Evolutionary conservation across 2,113 vertebrate genomes (phyloP).

Genomic region (Willisornis vidua): DNA sequence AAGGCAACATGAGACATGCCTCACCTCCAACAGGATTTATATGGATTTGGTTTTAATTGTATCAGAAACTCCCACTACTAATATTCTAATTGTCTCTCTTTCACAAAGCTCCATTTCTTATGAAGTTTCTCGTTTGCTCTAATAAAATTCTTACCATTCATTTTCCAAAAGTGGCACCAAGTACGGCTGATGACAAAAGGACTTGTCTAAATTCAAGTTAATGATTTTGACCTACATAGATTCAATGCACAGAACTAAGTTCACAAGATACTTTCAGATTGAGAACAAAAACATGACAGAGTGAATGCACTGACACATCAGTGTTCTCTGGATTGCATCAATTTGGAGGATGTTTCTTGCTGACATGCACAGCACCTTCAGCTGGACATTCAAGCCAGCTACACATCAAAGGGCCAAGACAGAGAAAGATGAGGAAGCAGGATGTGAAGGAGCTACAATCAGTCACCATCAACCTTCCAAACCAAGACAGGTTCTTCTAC

Average conservation of each 20-base stretch:
- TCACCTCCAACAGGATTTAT: slow-evolving; percentile 79
- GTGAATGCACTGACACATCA: background rate
- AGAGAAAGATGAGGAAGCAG: background rate
- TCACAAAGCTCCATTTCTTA: background rate
- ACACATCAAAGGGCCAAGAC: background rate
- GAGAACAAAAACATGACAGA: background rate
- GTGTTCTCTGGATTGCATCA: background rate
- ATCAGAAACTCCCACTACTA: slow-evolving; percentile 57
- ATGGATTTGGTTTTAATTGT: slow-evolving; percentile 75
- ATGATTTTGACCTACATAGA: background rate
- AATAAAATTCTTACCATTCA: background rate
- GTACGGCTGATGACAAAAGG: background rate
- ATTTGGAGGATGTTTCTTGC: background rate
- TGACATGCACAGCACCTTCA: background rate
- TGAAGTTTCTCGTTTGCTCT: background rate
- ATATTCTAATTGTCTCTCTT: slow-evolving; percentile 51
- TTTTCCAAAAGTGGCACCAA: background rate
- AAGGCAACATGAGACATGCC: background rate
- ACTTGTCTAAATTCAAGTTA: background rate
- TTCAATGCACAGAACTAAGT: background rate
- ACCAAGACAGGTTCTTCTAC: background rate
- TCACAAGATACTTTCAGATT: background rate
- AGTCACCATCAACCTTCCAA: background rate
- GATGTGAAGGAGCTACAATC: background rate
- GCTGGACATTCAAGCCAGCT: background rate